phyloP scores from a whole-genome alignment of 37 sponge, comb jelly and placozoan species.

The Aphrocallistes beatrix region DNA sequence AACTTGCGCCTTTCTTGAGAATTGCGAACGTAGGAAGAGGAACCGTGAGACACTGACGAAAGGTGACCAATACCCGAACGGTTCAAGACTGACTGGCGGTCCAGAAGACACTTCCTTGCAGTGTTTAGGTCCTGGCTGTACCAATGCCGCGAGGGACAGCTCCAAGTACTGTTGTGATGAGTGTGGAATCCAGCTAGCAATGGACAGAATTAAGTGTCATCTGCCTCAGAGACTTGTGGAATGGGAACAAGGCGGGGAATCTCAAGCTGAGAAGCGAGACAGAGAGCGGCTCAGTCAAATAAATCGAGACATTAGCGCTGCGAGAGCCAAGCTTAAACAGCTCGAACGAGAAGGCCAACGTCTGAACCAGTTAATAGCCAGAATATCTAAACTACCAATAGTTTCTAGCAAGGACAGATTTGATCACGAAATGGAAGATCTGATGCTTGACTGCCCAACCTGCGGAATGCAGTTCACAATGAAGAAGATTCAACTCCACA shows the following conservation, averaged over 20 bases:
- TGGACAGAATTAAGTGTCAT: slow-evolving; percentile 21
- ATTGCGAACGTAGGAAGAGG: background rate
- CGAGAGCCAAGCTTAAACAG: background rate
- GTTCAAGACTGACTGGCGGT: background rate
- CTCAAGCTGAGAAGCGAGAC: slow-evolving; percentile 30
- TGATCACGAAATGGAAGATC: slow-evolving; percentile 50
- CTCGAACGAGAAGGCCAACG: background rate
- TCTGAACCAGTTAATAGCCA: background rate
- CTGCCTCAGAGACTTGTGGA: background rate
- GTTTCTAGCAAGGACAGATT: background rate
- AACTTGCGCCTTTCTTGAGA: background rate
- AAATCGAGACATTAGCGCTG: slow-evolving; percentile 26
- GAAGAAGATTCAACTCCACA: slow-evolving; percentile 71
- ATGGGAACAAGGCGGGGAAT: background rate
- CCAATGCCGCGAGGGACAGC: slow-evolving; percentile 52
- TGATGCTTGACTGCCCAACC: slow-evolving; percentile 80
- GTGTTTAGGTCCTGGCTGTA: slow-evolving; percentile 79
- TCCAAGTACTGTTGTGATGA: slow-evolving; percentile 93
- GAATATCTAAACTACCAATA: background rate
- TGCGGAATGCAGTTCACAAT: slow-evolving; percentile 58
- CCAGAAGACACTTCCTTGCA: slow-evolving; percentile 26
- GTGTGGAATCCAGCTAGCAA: slow-evolving; percentile 81
- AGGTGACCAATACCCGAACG: background rate
- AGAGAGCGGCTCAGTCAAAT: slow-evolving; percentile 34
- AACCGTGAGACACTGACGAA: background rate